phyloP scores from a whole-genome alignment of 2,797 vertebrate genomes.

The Pyrocephalus nanus region DNA sequence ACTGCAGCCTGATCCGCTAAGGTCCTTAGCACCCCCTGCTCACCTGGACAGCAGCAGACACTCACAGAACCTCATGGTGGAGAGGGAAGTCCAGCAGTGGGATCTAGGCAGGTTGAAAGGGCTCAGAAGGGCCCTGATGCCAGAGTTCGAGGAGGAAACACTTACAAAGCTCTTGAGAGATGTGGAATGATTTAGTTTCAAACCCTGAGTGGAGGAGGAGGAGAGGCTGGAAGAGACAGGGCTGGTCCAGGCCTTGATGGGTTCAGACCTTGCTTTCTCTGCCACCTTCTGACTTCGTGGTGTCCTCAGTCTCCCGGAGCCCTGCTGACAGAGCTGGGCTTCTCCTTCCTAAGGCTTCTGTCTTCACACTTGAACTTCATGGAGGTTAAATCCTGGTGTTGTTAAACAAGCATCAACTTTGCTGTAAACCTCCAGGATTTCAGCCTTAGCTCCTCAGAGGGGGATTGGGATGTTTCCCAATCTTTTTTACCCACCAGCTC shows the following conservation, averaged over 20 bases:
- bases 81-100: not conserved
- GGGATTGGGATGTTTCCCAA: constrained; percentile 7
- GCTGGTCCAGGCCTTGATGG: not conserved
- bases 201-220: not conserved
- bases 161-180: not conserved
- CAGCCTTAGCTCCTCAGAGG: not conserved
- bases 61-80: not conserved
- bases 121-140: not conserved
- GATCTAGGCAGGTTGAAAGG: not conserved
- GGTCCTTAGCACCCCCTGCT: not conserved
- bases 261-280: not conserved
- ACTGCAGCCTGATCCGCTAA: not conserved
- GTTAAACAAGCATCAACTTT: constrained; percentile 12
- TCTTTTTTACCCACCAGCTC: not conserved
- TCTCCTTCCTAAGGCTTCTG: constrained; percentile 1
- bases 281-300: not conserved
- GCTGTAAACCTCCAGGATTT: constrained; percentile 22
- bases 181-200: not conserved
- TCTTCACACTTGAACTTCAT: not conserved
- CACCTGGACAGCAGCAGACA: fast-evolving
- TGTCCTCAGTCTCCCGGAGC: not conserved
- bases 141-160: not conserved
- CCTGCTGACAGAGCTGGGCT: not conserved
- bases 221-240: not conserved
- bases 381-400: not conserved